phyloP scores from a whole-genome alignment of 2,797 vertebrate species.

The Champsocephalus esox region DNA sequence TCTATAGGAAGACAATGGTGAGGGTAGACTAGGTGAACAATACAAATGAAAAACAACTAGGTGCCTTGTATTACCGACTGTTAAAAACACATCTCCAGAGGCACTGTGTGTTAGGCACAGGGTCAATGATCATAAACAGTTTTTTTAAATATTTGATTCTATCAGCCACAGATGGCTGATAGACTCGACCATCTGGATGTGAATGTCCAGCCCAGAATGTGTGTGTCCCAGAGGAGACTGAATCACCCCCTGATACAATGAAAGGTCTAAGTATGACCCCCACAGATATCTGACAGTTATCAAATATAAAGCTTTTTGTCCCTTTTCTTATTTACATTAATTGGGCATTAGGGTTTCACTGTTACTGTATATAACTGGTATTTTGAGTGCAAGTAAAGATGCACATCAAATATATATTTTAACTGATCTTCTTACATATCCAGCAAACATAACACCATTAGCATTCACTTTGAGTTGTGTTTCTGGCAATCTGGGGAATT shows the following conservation, averaged over 20 bases:
- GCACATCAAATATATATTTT: neutral
- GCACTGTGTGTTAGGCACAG: slow-evolving; percentile 37
- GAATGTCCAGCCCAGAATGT: slow-evolving; percentile 64
- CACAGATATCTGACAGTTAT: slow-evolving; percentile 25
- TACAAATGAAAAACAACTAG: slow-evolving; percentile 22
- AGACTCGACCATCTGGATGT: slow-evolving; percentile 68
- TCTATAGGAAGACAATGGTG: neutral
- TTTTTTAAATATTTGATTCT: slow-evolving; percentile 48
- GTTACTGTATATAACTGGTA: neutral
- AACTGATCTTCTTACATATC: neutral
- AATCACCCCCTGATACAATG: slow-evolving; percentile 40
- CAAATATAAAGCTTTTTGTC: slow-evolving; percentile 2
- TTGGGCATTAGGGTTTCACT: neutral
- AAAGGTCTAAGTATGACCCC: slow-evolving; percentile 27
- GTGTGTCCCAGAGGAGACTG: slow-evolving; percentile 56
- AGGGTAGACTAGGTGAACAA: slow-evolving; percentile 20
- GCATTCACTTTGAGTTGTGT: neutral
- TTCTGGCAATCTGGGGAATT: neutral
- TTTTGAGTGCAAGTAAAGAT: neutral
- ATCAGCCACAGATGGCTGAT: slow-evolving; percentile 69
- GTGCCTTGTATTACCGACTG: slow-evolving; percentile 32
- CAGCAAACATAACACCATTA: neutral
- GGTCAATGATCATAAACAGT: slow-evolving; percentile 47
- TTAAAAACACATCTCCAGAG: slow-evolving; percentile 40
- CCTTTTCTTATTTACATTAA: neutral